Conservation (phyloP, 1,140 invertebrate genomes). For the Hermatobates lingyangjiaoensis region DNA sequence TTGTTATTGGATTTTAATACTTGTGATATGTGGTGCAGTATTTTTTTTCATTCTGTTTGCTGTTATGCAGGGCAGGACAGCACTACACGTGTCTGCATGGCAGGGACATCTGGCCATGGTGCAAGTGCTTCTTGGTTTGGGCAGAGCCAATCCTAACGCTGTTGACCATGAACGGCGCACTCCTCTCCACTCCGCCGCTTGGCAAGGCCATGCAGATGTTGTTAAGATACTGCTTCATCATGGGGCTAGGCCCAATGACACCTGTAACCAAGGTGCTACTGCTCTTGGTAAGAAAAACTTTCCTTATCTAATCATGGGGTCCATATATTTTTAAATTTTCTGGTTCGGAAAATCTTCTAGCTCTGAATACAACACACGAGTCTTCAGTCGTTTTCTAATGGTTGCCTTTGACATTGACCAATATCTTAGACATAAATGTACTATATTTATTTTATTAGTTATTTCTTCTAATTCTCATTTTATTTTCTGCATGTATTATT, state of each 20-base stretch:
- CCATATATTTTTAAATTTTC: too few relatives aligned
- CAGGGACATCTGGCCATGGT: slow-evolving; percentile 84
- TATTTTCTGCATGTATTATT: too few relatives aligned
- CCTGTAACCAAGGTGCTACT: slow-evolving; percentile 85
- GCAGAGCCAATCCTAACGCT: slow-evolving; percentile 65
- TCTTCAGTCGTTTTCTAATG: too few relatives aligned
- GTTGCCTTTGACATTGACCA: too few relatives aligned
- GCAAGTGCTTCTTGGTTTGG: slow-evolving; percentile 53
- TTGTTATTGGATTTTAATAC: too few relatives aligned
- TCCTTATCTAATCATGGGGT: too few relatives aligned
- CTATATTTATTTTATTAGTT: too few relatives aligned
- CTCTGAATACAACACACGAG: too few relatives aligned
- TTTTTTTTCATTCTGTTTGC: too few relatives aligned
- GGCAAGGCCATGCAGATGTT: slow-evolving; percentile 76
- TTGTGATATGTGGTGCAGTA: neutral
- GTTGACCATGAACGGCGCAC: slow-evolving; percentile 77
- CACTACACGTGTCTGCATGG: slow-evolving; percentile 84
- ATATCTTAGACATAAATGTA: too few relatives aligned
- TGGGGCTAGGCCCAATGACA: slow-evolving; percentile 66
- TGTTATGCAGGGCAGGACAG: slow-evolving; percentile 50
- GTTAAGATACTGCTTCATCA: slow-evolving; percentile 61
- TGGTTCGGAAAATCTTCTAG: too few relatives aligned
- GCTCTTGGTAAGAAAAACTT: slow-evolving; percentile 61
- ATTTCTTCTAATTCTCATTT: too few relatives aligned
- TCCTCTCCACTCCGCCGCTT: slow-evolving; percentile 81